Percentiles rank a stretch among this genome's conserved stretches.
phyloP scores from a whole-genome alignment of 2,888 invertebrate genomes.

The Heliconius ethilla region DNA sequence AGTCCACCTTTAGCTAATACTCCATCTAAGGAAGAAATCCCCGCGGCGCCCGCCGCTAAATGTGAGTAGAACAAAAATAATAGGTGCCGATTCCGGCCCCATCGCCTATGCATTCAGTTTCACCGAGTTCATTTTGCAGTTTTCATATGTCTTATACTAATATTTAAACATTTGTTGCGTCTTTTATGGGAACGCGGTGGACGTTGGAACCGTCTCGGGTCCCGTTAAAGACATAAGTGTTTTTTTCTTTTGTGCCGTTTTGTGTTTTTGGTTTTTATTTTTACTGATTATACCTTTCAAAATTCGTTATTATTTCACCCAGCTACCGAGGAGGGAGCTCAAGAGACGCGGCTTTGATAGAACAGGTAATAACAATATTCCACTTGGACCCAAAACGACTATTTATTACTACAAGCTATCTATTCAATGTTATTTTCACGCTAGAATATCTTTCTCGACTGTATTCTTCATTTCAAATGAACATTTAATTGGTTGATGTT shows the following conservation, averaged over 20 bases:
- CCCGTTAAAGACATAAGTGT: slow-evolving; percentile 45
- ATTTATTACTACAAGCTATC: slow-evolving; percentile 41
- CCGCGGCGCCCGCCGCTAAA: slow-evolving; percentile 67
- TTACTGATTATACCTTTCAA: slow-evolving; percentile 78
- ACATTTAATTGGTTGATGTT: slow-evolving; percentile 56
- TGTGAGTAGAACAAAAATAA: slow-evolving; percentile 64
- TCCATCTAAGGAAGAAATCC: slow-evolving; percentile 68
- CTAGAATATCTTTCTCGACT: slow-evolving; percentile 17
- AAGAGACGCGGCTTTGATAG: slow-evolving; percentile 83
- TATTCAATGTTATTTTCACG: slow-evolving; percentile 19
- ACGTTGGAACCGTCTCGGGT: slow-evolving; percentile 28
- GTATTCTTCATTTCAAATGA: slow-evolving; percentile 25
- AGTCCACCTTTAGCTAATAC: slow-evolving; percentile 74
- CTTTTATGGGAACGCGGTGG: slow-evolving; percentile 57
- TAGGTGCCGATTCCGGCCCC: slow-evolving; percentile 51
- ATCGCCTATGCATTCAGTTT: slow-evolving; percentile 74
- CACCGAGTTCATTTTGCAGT: slow-evolving; percentile 79
- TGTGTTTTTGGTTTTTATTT: slow-evolving; percentile 79
- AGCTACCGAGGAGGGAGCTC: slow-evolving; percentile 82
- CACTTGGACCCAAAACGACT: slow-evolving; percentile 74
- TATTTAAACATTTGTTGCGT: slow-evolving; percentile 66
- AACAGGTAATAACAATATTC: slow-evolving; percentile 76
- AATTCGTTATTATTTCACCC: slow-evolving; percentile 82
- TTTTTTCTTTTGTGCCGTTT: slow-evolving; percentile 78
- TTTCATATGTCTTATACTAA: slow-evolving; percentile 74